phyloP scores from a whole-genome alignment of 2,888 invertebrate species.

The Seira ritae region DNA sequence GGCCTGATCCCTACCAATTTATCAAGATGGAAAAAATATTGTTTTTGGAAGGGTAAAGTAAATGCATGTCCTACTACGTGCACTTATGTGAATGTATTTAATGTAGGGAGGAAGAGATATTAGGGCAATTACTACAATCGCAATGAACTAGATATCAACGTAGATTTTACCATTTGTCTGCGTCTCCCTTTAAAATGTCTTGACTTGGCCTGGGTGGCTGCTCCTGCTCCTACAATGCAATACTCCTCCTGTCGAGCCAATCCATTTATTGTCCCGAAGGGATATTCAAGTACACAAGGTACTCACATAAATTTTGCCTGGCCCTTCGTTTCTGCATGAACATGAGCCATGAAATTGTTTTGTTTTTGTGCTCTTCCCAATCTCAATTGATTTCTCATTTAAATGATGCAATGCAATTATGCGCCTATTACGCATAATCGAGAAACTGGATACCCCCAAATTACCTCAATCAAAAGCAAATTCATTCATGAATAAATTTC shows the following conservation, averaged over 20 bases:
- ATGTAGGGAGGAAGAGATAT: not conserved
- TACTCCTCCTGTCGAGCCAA: not conserved
- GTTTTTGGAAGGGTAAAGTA: not conserved
- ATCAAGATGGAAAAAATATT: not conserved
- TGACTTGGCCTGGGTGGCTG: not conserved
- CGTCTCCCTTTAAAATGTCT: not conserved
- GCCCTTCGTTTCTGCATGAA: not conserved
- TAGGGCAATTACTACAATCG: constrained; percentile 3
- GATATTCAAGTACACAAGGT: constrained; percentile 2
- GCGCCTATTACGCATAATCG: not conserved
- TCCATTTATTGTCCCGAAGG: not conserved
- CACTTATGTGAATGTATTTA: no score
- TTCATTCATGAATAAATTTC: no score
- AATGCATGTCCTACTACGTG: not conserved
- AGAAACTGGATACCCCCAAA: not conserved
- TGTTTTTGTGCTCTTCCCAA: not conserved
- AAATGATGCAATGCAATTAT: not conserved
- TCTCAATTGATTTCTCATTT: not conserved
- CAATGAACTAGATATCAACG: constrained; percentile 5
- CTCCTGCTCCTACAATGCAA: no score
- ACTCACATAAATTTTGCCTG: constrained; percentile 1
- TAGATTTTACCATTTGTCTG: not conserved
- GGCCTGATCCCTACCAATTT: not conserved
- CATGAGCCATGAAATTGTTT: constrained; percentile 8
- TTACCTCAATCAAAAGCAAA: no score